Evolutionary conservation across 2,888 invertebrate genomes (phyloP), one percentile per base, ranked within the genome.

Genomic region (Falcaria lacertinaria): DNA sequence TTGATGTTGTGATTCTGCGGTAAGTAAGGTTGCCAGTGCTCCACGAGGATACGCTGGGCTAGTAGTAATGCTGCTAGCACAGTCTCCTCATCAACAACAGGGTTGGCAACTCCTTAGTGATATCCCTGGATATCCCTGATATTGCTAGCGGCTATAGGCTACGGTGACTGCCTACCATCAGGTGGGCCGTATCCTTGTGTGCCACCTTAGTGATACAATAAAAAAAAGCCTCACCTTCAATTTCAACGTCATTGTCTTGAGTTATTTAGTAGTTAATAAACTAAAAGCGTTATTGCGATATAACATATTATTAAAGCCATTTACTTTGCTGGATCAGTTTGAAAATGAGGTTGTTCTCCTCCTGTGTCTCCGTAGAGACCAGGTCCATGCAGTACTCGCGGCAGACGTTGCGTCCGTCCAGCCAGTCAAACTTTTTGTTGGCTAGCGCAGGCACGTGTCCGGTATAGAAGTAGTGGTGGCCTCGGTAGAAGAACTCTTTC

Each of bases 331-430:
- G 95, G 57, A 96, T 96, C 34, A 96, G 91, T 80, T 94, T 94
- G 92, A 95, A 96, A 80, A 96, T 93, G 68, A 96, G 92, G 82
- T 96, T 96, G 75, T 97, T 96, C 80, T 97, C 96, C 76, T 96
- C 96, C 82, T 96, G 96, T 8, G 95, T 94, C 80, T 97, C 97
- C 80, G 97, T 90, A 15, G 96, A 95, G 38, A 97, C 94, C 61
- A 96, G 92, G 82, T 97, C 97, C 97, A 97, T 97, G 84, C 97
- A 97, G 84, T 96, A 96, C 79, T 96, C 96, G 56, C 97, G 92
- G 90, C 97, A 97, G 67, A 96, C 91, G 82, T 97, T 97, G 65
- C 97, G 93, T 17, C 96, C 97, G 65, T 97, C 97, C 60, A 97
- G 81, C 97, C 97, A 97, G 82, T 97, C 96, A 39, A 96, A 92